Percentiles rank a stretch among this genome's conserved stretches.
phyloP scores from a whole-genome alignment of 2,797 vertebrate species.

The Propithecus perrieri region DNA sequence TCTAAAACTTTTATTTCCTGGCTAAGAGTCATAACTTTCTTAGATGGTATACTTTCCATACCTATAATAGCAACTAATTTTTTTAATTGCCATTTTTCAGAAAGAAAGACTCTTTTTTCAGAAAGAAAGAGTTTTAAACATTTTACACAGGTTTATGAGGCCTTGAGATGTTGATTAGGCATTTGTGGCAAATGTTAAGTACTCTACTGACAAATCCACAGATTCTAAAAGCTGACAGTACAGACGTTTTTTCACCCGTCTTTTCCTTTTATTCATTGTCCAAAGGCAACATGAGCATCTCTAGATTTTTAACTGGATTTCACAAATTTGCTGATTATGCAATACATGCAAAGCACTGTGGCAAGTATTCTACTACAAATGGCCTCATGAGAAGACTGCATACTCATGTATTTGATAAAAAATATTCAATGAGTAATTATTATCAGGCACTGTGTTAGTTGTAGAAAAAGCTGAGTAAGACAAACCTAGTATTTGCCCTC shows the following conservation, averaged over 20 bases:
- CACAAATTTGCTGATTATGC: neutral
- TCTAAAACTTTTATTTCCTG: slow-evolving; percentile 16
- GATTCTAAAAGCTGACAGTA: neutral
- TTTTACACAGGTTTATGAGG: neutral
- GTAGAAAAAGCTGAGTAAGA: neutral
- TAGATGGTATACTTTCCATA: neutral
- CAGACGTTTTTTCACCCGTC: neutral
- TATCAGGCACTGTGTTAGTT: neutral
- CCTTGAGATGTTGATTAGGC: neutral
- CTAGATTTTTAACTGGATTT: neutral
- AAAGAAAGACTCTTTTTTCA: neutral
- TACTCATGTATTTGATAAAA: neutral
- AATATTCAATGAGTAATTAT: neutral
- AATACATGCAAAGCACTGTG: neutral
- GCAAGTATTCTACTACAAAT: neutral
- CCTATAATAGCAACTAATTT: neutral
- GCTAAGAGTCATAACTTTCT: neutral
- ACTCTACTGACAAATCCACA: neutral
- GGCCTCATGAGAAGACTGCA: neutral
- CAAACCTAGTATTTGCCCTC: neutral
- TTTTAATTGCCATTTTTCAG: neutral
- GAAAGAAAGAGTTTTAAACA: neutral
- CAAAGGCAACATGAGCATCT: neutral
- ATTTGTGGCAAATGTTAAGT: neutral
- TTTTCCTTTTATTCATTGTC: neutral